These are phyloP conservation scores for Chloroceryle inda DNA, from an alignment of 2,797 vertebrate genomes.

Conservation along the genomic window DNA sequence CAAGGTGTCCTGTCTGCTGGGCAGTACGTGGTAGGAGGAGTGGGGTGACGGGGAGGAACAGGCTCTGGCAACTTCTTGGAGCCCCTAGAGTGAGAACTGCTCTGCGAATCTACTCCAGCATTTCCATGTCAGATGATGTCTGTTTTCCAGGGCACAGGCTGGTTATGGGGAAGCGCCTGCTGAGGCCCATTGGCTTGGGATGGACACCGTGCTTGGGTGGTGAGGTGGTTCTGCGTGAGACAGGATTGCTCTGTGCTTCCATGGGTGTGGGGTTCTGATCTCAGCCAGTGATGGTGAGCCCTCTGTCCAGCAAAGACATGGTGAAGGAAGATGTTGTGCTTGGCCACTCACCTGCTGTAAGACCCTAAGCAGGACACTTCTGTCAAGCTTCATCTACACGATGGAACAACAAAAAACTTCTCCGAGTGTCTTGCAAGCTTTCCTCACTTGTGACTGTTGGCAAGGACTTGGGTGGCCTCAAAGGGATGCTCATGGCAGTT, in stretches of 20 bases:
- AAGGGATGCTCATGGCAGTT: rapidly evolving
- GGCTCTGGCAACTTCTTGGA: not conserved
- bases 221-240: not conserved
- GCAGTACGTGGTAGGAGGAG: rapidly evolving
- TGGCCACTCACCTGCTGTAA: not conserved
- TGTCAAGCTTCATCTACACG: not conserved
- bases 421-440: not conserved
- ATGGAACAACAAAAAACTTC: not conserved
- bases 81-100: not conserved
- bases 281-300: not conserved
- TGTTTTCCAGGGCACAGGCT: not conserved
- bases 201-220: not conserved
- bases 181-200: not conserved
- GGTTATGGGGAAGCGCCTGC: not conserved
- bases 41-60: not conserved
- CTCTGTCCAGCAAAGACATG: not conserved
- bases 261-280: rapidly evolving
- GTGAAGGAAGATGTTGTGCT: not conserved
- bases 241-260: not conserved
- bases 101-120: not conserved
- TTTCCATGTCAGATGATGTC: rapidly evolving
- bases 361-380: not conserved
- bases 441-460: not conserved
- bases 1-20: not conserved
- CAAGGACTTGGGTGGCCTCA: not conserved